Conservation (phyloP, 1,140 invertebrate genomes). For the Brachionus manjavacas region DNA sequence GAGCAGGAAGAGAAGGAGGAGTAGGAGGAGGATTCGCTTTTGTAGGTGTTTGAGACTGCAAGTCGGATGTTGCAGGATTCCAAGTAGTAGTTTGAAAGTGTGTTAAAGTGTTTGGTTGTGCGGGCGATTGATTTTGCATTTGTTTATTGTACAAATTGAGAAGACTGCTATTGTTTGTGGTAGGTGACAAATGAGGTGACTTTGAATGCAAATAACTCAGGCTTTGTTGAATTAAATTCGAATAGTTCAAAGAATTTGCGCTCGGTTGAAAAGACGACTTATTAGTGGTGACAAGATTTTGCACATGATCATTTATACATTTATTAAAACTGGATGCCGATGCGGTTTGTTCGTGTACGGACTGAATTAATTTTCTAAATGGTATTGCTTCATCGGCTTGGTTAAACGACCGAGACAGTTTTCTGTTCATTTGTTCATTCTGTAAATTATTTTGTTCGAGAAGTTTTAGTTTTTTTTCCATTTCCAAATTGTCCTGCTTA, state of each 20-base stretch:
- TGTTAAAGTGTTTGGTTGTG: neutral
- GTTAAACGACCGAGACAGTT: neutral
- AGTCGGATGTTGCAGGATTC: neutral
- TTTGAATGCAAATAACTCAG: neutral
- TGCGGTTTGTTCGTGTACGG: neutral
- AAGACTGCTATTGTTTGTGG: neutral
- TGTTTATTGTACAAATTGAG: neutral
- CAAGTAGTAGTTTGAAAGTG: neutral
- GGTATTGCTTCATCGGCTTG: neutral
- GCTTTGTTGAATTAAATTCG: neutral
- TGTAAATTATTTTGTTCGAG: neutral
- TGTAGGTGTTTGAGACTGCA: neutral
- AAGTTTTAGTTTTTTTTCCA: neutral
- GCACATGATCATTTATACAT: neutral
- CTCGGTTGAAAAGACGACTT: neutral
- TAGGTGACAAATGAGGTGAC: neutral
- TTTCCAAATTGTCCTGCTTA: constrained; percentile 4
- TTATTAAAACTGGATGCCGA: neutral
- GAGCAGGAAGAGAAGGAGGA: neutral
- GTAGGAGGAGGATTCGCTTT: neutral
- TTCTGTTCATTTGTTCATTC: neutral
- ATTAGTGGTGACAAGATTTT: neutral
- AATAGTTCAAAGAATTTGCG: neutral
- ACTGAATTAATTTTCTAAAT: neutral
- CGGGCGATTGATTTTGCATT: neutral